These are phyloP conservation scores for Corythoichthys intestinalis DNA, from an alignment of 2,113 vertebrate genomes.

Conservation along the genomic window DNA sequence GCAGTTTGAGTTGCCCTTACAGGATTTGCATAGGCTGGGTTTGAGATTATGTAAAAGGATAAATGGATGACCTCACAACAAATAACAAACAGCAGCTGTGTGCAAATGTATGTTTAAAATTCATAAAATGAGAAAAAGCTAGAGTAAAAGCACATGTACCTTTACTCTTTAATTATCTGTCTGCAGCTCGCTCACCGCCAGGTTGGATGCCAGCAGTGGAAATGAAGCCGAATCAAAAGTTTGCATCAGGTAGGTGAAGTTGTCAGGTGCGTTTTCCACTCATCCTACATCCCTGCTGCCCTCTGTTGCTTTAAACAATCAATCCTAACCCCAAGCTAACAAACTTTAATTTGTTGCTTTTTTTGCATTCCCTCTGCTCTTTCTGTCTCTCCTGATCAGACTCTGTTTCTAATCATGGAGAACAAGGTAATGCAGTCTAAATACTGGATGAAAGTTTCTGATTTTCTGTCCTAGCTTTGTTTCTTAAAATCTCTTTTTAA, in stretches of 20 bases:
- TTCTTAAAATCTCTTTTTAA: not conserved
- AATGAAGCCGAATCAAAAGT: constrained; percentile 79
- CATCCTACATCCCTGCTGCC: constrained; percentile 21
- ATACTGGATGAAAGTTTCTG: not conserved
- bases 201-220: constrained; percentile 84
- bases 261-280: not conserved
- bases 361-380: constrained; percentile 33
- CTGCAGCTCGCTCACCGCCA: constrained; percentile 79
- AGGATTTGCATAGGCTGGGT: constrained; percentile 29
- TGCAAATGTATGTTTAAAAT: constrained; percentile 15
- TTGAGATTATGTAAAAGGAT: not conserved
- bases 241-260: constrained; percentile 78
- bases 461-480: not conserved
- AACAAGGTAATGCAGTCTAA: constrained; percentile 70
- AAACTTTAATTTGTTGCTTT: constrained; percentile 21
- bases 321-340: not conserved
- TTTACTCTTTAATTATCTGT: not conserved
- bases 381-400: constrained; percentile 63
- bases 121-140: not conserved
- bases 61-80: not conserved
- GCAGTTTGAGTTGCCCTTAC: not conserved
- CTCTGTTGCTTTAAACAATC: constrained; percentile 25
- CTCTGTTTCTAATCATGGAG: constrained; percentile 68
- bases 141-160: not conserved
- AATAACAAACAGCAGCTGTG: constrained; percentile 10